A percentile compares a stretch with the other conserved stretches of the same genome.
phyloP scores from a whole-genome alignment of 30 jellyfish, hydroid and myxozoan species.

The Chrysaora quinquecirrha region DNA sequence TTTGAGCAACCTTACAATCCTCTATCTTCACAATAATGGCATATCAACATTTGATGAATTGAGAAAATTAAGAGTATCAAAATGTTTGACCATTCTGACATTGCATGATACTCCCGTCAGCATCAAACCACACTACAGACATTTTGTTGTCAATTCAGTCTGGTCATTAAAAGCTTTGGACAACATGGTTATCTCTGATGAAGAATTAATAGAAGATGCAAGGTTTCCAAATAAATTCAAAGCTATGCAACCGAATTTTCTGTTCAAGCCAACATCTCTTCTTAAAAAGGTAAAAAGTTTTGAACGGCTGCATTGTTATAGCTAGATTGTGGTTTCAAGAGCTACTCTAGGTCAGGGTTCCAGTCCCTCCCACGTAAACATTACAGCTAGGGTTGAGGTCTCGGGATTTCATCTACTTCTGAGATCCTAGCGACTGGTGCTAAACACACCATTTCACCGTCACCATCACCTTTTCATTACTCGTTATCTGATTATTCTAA shows the following conservation, averaged over 20 bases:
- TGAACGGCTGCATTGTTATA: neutral
- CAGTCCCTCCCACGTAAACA: too few relatives aligned
- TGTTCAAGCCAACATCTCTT: conserved; percentile 50
- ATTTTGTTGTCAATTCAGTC: conserved; percentile 79
- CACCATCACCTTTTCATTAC: too few relatives aligned
- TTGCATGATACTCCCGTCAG: conserved; percentile 90
- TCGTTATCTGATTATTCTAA: too few relatives aligned
- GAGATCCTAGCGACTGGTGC: too few relatives aligned
- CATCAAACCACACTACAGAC: conserved; percentile 77
- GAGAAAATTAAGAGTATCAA: conserved; percentile 45
- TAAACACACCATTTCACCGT: too few relatives aligned
- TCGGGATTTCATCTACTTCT: too few relatives aligned
- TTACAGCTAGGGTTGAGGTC: too few relatives aligned
- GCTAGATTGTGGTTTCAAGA: too few relatives aligned
- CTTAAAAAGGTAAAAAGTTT: conserved; percentile 9
- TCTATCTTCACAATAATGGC: conserved; percentile 84
- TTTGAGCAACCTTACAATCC: conserved; percentile 38
- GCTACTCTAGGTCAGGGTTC: too few relatives aligned
- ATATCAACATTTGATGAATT: conserved; percentile 56
- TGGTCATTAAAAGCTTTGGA: conserved; percentile 92
- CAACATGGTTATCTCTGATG: conserved; percentile 81
- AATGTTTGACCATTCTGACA: conserved; percentile 54
- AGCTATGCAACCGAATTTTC: conserved; percentile 59
- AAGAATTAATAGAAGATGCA: conserved; percentile 92
- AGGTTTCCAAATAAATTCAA: conserved; percentile 43